Evolutionary conservation across 2,113 vertebrate genomes (phyloP), one percentile per base, ranked within the genome.

Genomic region (Corythaixoides concolor): DNA sequence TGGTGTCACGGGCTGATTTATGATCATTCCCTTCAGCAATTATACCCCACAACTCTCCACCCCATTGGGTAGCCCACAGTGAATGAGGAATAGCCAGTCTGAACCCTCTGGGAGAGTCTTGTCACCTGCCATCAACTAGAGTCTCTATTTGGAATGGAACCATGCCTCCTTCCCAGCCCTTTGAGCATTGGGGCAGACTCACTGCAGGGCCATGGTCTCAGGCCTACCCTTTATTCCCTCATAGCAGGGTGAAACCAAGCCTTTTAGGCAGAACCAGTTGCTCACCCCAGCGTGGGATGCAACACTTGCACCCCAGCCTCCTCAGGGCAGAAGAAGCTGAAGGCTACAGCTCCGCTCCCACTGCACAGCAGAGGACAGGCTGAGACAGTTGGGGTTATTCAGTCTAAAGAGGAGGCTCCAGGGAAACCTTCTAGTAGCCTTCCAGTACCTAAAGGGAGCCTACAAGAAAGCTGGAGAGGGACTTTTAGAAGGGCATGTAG

Each of bases 111-210:
- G 60, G 60, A 39, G 49, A 59, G 19, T 12, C 12, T 14, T 39
- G 43, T 68, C 55, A 62, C 55, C 35, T 39, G 52, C 32, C 67
- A 58, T 62, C 84, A 49, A 3, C 26, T 62, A 3, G 0, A 6
- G 4, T 39, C 52, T 81, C 52, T 0, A 0, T 37, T 14, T 47
- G 60, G 37, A 41, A 37, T 6, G 0, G 0, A 15, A 9, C 11
- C 3, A 24, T 12, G 14, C 22, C 35, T 74, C 56, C 26, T 41
- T 32, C 52, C 15, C 33, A 77, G 50, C 23, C 35, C 55, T 64
- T 39, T 1, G 4, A 62, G 50, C 0, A 0, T 21, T 17, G 39
- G 7, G 64, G 55, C 52, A 68, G 70, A 16, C 41, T 50, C 52
- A 23, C 5, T 3, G 4, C 9, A 18, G 14, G 16, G 28, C 15